Conservation (phyloP, 2,888 invertebrate genomes). For the Agrotis ipsilon region DNA sequence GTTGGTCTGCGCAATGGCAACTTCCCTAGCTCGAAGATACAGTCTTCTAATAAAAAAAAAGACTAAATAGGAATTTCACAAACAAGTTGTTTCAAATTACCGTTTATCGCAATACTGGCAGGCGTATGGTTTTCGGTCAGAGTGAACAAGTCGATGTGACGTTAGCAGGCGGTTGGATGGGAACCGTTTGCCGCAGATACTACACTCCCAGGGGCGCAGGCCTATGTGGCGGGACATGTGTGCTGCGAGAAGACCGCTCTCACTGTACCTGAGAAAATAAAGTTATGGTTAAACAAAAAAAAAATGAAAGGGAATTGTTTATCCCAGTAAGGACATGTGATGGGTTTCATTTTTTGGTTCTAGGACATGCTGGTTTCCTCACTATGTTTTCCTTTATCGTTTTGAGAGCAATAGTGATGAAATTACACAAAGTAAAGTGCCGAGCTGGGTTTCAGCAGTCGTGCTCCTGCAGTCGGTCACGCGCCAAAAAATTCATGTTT, state of each 20-base stretch:
- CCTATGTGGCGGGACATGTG: constrained; percentile 84
- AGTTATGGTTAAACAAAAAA: too few relatives aligned
- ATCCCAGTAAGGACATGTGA: too few relatives aligned
- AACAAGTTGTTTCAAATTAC: constrained; percentile 66
- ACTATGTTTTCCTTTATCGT: too few relatives aligned
- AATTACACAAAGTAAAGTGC: too few relatives aligned
- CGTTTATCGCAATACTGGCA: constrained; percentile 90
- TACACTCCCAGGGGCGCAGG: constrained; percentile 81
- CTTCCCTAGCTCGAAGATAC: not conserved
- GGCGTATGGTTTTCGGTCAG: constrained; percentile 87
- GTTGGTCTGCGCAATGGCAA: not conserved
- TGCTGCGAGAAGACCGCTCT: constrained; percentile 73
- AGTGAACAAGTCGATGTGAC: constrained; percentile 91
- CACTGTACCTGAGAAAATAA: constrained; percentile 75
- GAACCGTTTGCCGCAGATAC: constrained; percentile 83
- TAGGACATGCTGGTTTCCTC: too few relatives aligned
- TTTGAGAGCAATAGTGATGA: too few relatives aligned
- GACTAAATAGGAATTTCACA: not conserved
- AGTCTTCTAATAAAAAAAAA: constrained; percentile 11
- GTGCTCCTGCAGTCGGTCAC: not conserved
- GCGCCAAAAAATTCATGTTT: too few relatives aligned
- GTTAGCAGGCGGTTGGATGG: constrained; percentile 82
- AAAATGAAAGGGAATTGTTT: not conserved
- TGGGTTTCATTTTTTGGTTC: too few relatives aligned
- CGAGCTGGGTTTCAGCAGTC: too few relatives aligned